Evolutionary conservation across 1,140 invertebrate genomes (phyloP).

Genomic region (Yoshiicerus persimilis): DNA sequence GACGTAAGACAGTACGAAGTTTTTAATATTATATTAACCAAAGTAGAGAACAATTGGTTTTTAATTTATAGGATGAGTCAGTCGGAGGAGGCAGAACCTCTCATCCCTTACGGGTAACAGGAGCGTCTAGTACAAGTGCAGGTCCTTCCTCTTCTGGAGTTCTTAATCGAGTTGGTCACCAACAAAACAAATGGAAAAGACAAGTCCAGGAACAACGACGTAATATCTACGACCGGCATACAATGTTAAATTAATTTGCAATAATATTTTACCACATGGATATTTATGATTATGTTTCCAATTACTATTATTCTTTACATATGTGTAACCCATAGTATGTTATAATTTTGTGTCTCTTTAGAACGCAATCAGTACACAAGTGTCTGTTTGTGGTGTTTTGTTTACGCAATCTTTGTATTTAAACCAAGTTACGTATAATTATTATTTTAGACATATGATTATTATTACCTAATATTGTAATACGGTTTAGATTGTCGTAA

Average conservation of each 20-base stretch:
- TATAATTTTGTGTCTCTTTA: not conserved
- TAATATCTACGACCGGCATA: constrained; percentile 96
- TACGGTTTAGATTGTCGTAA: not conserved
- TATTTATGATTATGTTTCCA: not conserved
- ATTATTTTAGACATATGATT: not conserved
- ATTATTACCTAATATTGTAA: not conserved
- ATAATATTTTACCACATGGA: not conserved
- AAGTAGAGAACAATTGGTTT: constrained; percentile 25
- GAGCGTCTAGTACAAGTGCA: not conserved
- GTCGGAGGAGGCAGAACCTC: constrained; percentile 46
- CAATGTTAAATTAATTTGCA: constrained; percentile 85
- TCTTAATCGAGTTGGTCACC: constrained; percentile 89
- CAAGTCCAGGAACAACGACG: constrained; percentile 94
- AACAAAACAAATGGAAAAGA: constrained; percentile 96
- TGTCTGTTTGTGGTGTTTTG: not conserved
- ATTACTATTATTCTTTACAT: not conserved
- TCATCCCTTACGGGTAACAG: constrained; percentile 48
- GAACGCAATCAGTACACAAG: not conserved
- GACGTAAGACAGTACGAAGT: constrained; percentile 68
- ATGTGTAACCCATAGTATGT: not conserved
- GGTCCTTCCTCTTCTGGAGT: constrained; percentile 65
- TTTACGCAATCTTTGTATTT: too few relatives aligned
- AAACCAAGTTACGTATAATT: not conserved
- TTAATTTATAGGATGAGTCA: constrained; percentile 49
- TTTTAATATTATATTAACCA: constrained; percentile 22